Evolutionary conservation across 2,113 vertebrate genomes (phyloP), one percentile per base, ranked within the genome.

Genomic region (Clarias batrachus): DNA sequence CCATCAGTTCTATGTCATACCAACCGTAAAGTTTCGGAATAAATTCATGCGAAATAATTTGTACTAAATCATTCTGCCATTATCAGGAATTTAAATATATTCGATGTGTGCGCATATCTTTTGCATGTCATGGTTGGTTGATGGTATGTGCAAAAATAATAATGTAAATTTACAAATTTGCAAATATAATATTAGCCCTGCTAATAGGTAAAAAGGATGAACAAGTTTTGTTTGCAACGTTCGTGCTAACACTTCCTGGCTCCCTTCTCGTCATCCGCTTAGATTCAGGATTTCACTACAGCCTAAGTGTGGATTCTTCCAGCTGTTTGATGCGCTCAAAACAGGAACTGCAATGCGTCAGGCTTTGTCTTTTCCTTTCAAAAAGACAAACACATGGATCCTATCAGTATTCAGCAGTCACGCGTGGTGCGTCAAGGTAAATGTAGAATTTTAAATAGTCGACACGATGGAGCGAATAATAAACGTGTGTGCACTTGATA

Each of bases 311-410:
- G 78, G 78, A 86, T 80, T 41, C 52, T 59, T 65, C 37, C 82
- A 77, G 81, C 60, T 86, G 74, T 70, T 73, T 56, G 87, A 71
- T 33, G 76, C 52, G 60, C 79, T 76, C 70, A 88, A 82, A 62
- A 73, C 60, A 74, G 11, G 41, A 85, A 30, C 78, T 81, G 27
- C 48, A 85, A 82, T 74, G 63, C 52, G 85, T 77, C 56, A 57
- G 85, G 63, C 25, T 83, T 88, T 74, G 77, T 83, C 77, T 23
- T 83, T 76, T 25, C 23, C 14, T 27, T 83, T 37, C 14, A 78
- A 79, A 23, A 30, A 78, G 48, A 62, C 78, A 78, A 57, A 54
- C 48, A n/a, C 7, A 4, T 62, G 30, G 30, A 62, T 62, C 8
- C 21, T 52, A 65, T 25, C 62, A 27, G 74, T 63, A 66, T 56